A percentile compares a stretch with the other conserved stretches of the same genome.
Conservation (phyloP, 2,113 vertebrate genomes). For the Brachionichthys hirsutus region DNA sequence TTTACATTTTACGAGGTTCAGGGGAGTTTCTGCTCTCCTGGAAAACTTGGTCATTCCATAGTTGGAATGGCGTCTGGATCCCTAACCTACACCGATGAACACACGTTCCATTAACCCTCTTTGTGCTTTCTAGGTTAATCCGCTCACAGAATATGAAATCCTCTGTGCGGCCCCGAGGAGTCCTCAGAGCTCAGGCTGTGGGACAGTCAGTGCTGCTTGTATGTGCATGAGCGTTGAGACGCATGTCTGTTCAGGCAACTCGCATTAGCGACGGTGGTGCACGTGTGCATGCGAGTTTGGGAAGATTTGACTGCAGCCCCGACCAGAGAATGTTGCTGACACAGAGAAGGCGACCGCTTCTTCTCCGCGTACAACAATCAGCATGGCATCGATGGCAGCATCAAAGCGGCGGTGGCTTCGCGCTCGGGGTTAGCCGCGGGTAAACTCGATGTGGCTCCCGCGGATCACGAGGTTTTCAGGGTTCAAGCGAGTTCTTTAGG, state of each 20-base stretch:
- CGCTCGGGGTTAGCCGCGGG: slow-evolving; percentile 35
- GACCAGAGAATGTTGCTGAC: slow-evolving; percentile 67
- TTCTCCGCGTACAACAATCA: slow-evolving; percentile 53
- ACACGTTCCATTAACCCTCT: slow-evolving; percentile 40
- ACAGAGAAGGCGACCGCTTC: slow-evolving; percentile 47
- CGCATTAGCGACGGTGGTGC: slow-evolving; percentile 16
- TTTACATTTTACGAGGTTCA: slow-evolving; percentile 32
- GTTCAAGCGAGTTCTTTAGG: slow-evolving; percentile 42
- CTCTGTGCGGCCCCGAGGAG: slow-evolving; percentile 14
- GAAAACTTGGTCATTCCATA: slow-evolving; percentile 17
- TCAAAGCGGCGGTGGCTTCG: slow-evolving; percentile 57
- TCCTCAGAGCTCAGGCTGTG: slow-evolving; percentile 23
- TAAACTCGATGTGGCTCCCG: slow-evolving; percentile 30
- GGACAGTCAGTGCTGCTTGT: no score
- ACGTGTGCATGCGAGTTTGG: slow-evolving; percentile 32
- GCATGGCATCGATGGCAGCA: slow-evolving; percentile 56
- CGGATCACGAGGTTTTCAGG: slow-evolving; percentile 41
- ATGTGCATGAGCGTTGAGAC: slow-evolving; percentile 19
- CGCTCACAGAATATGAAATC: slow-evolving; percentile 32
- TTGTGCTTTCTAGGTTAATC: slow-evolving; percentile 21
- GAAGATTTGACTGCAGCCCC: slow-evolving; percentile 38
- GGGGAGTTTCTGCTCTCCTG: slow-evolving; percentile 39
- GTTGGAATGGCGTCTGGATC: slow-evolving; percentile 46
- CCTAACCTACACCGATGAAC: slow-evolving; percentile 4
- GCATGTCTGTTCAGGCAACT: slow-evolving; percentile 15